Conservation (phyloP, 2,113 vertebrate species). For the Jaculus jaculus region DNA sequence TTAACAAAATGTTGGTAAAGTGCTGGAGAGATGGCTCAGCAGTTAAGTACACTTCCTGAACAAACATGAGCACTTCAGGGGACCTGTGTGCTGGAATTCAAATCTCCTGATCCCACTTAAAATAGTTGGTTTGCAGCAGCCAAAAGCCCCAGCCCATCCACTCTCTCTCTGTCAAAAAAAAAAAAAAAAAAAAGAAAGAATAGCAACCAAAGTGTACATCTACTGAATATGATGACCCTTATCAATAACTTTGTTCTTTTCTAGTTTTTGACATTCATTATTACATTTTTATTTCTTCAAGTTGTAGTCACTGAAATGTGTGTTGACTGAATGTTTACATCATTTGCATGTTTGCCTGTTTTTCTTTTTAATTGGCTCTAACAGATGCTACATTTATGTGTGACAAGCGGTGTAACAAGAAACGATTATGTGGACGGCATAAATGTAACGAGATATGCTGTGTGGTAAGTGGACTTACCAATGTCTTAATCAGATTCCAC, state of each 20-base stretch:
- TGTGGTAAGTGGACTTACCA: constrained; percentile 88
- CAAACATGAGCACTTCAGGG: no score
- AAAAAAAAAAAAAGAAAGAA: no score
- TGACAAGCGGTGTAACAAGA: constrained; percentile 96
- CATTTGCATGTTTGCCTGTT: constrained; percentile 43
- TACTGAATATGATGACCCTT: neutral
- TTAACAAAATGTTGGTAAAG: no score
- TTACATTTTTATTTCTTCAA: constrained; percentile 57
- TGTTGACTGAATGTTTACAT: constrained; percentile 43
- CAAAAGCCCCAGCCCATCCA: no score
- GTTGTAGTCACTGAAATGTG: neutral
- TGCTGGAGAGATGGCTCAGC: no score
- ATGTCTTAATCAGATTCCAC: constrained; percentile 6
- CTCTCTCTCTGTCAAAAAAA: no score
- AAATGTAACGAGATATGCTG: constrained; percentile 98
- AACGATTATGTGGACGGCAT: constrained; percentile 95
- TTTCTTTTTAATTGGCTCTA: constrained; percentile 75
- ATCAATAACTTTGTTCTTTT: neutral
- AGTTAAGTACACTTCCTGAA: no score
- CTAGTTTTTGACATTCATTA: neutral
- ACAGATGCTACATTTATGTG: constrained; percentile 93
- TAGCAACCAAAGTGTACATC: no score
- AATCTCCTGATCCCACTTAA: no score
- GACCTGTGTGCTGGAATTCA: no score
- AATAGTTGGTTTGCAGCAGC: no score